Percentiles rank a stretch among this genome's conserved stretches.
Conservation (phyloP, 2,888 invertebrate genomes). For the Therioaphis trifolii region DNA sequence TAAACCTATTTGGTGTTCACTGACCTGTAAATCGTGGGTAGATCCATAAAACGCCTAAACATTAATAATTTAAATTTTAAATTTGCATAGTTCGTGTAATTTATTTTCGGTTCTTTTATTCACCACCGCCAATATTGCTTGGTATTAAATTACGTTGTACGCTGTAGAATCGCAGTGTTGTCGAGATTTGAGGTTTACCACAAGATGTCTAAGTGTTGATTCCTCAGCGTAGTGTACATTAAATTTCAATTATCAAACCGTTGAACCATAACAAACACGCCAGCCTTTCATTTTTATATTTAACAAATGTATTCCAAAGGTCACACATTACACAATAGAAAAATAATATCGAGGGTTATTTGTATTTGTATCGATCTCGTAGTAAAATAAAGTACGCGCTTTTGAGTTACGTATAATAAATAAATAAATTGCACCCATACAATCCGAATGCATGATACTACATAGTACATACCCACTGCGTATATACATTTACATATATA, state of each 20-base stretch:
- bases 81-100: constrained; percentile 37
- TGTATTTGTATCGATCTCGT: too few species aligned
- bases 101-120: constrained; percentile 28
- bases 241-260: not conserved
- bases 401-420: not conserved
- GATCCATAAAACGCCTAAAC: constrained; percentile 23
- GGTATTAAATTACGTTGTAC: not conserved
- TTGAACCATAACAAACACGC: not conserved
- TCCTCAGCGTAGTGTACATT: not conserved
- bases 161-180: not conserved
- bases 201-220: not conserved
- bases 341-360: not conserved
- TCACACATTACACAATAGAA: not conserved
- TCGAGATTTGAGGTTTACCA: not conserved
- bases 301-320: not conserved
- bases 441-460: too few species aligned
- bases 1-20: constrained; percentile 16
- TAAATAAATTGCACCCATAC: not conserved
- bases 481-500: too few species aligned
- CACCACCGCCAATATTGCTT: not conserved
- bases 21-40: constrained; percentile 32
- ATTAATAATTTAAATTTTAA: constrained; percentile 29
- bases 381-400: not conserved
- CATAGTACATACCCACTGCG: not conserved
- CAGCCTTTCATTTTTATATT: not conserved